These are phyloP conservation scores for Sebastes reedi DNA, from an alignment of 2,797 vertebrate genomes.

Conservation along the genomic window DNA sequence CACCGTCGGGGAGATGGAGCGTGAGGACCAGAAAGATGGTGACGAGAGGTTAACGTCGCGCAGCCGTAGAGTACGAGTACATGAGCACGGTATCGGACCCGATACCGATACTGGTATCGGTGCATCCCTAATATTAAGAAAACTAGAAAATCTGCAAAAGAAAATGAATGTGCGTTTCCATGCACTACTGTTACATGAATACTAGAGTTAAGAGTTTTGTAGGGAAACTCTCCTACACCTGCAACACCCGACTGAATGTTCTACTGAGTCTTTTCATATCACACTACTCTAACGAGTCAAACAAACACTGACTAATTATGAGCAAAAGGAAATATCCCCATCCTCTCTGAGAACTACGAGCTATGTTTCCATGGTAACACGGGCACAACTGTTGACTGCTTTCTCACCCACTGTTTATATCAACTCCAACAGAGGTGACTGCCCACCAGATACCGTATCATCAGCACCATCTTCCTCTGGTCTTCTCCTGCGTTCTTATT, in stretches of 20 bases:
- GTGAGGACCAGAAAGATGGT: no score
- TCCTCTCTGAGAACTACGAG: neutral
- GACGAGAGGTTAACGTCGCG: no score
- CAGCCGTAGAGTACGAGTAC: no score
- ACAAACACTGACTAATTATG: neutral
- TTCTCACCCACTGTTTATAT: constrained; percentile 44
- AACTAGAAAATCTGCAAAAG: neutral
- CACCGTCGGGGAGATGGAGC: no score
- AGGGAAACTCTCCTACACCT: neutral
- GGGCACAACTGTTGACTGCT: constrained; percentile 17
- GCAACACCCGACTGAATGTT: neutral
- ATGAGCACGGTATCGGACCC: no score
- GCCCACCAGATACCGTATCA: neutral
- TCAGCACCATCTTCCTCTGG: neutral
- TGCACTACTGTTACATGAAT: neutral
- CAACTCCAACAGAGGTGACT: constrained; percentile 30
- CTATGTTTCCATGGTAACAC: constrained; percentile 48
- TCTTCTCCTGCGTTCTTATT: neutral
- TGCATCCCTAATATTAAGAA: neutral
- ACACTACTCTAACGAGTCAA: neutral
- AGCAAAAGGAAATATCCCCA: neutral
- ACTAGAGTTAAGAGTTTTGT: neutral
- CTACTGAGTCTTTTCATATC: neutral
- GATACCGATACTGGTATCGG: no score
- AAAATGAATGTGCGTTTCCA: neutral